Percentiles rank a stretch among this genome's conserved stretches.
Evolutionary conservation across 2,113 vertebrate species (phyloP).

Genomic region (Cyprinodon tularosa): DNA sequence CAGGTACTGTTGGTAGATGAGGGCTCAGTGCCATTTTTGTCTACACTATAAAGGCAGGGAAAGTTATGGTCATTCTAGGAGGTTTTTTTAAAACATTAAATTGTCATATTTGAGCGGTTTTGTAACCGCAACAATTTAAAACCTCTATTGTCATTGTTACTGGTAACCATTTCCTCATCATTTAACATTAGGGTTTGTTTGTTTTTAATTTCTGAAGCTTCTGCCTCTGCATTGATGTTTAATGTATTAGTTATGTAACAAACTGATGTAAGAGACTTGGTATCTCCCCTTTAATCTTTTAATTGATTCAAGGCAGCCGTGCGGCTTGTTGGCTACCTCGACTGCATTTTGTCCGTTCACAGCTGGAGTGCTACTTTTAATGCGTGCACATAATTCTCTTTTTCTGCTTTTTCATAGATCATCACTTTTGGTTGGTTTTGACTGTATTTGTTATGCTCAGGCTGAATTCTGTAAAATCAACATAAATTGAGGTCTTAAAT

Average conservation of each 20-base stretch:
- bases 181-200: not conserved
- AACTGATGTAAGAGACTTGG: slow-evolving; percentile 21
- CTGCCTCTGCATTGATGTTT: not conserved
- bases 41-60: too few species aligned
- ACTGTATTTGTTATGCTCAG: not conserved
- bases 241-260: slow-evolving; percentile 7
- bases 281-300: slow-evolving; percentile 25
- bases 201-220: not conserved
- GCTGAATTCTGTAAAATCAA: not conserved
- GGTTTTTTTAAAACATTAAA: not conserved
- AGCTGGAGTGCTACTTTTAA: not conserved
- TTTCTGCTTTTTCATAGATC: not conserved
- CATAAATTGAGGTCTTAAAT: too few species aligned
- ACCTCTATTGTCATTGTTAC: not conserved
- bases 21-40: too few species aligned
- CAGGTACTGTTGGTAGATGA: too few species aligned
- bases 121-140: not conserved
- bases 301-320: slow-evolving; percentile 19
- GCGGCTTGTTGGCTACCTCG: not conserved
- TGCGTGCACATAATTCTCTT: not conserved
- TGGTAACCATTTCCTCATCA: too few species aligned
- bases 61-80: not conserved
- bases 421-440: not conserved
- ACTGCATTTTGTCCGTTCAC: not conserved
- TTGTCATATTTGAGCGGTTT: not conserved